phyloP scores from a whole-genome alignment of 2,797 vertebrate genomes.

The Cyprinodon diabolis region DNA sequence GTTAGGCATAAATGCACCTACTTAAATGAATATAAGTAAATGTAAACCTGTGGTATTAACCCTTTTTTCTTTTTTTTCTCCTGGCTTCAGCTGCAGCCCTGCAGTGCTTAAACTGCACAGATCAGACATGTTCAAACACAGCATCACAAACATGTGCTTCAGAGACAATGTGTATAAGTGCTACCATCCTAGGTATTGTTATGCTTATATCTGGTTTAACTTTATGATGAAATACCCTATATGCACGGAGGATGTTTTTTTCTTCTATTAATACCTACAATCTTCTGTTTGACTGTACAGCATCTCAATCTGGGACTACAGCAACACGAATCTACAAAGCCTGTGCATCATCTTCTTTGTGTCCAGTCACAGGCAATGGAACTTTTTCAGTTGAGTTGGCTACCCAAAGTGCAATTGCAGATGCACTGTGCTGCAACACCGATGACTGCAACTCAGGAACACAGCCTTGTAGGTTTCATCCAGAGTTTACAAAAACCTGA shows the following conservation, averaged over 20 bases:
- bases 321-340: neutral
- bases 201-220: neutral
- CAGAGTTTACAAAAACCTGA: neutral
- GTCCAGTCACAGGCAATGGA: neutral
- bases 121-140: neutral
- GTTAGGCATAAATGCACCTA: neutral
- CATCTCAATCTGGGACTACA: fast-evolving
- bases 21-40: too few species aligned
- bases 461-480: slow-evolving; percentile 6
- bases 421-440: slow-evolving; percentile 30
- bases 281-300: slow-evolving; percentile 9
- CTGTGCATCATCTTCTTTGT: slow-evolving; percentile 22
- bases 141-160: neutral
- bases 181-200: neutral
- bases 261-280: neutral
- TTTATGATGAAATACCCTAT: neutral
- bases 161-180: slow-evolving; percentile 14
- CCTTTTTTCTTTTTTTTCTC: neutral
- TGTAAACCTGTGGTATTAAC: neutral
- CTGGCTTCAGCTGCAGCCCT: slow-evolving; percentile 5
- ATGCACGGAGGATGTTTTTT: neutral
- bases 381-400: slow-evolving; percentile 11
- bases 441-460: slow-evolving; percentile 26
- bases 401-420: neutral
- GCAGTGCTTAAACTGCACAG: neutral